phyloP scores from a whole-genome alignment of 2,113 vertebrate genomes.

The Semnopithecus entellus region DNA sequence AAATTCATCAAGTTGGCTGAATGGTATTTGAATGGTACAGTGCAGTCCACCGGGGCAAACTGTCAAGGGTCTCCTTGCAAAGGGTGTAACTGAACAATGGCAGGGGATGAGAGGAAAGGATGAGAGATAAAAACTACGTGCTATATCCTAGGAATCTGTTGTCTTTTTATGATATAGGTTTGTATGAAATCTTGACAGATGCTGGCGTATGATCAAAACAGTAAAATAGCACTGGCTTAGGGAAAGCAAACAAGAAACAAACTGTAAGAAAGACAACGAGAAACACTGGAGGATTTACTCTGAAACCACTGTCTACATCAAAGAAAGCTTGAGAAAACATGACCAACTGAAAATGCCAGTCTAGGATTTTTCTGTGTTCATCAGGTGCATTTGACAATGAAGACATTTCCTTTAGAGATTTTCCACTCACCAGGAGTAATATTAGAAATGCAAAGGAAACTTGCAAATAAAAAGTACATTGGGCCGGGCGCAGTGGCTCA shows the following conservation, averaged over 20 bases:
- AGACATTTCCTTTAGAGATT: neutral
- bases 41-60: constrained; percentile 10
- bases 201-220: constrained; percentile 64
- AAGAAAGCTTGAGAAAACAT: neutral
- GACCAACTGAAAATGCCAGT: neutral
- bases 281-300: constrained; percentile 54
- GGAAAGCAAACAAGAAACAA: neutral
- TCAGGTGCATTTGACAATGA: neutral
- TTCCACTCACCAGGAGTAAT: neutral
- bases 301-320: neutral
- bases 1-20: constrained; percentile 73
- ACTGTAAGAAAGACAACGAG: neutral
- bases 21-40: constrained; percentile 58
- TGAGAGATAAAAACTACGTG: neutral
- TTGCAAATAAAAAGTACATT: neutral
- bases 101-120: neutral
- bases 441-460: neutral
- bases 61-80: neutral
- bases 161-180: neutral
- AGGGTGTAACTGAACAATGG: neutral
- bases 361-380: neutral
- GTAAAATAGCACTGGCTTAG: constrained; percentile 44
- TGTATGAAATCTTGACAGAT: constrained; percentile 72
- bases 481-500: too few species aligned
- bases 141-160: constrained; percentile 56